Base-by-base conservation (phyloP, 1,140 invertebrate genomes). In the Zeugodacus cucurbitae region DNA sequence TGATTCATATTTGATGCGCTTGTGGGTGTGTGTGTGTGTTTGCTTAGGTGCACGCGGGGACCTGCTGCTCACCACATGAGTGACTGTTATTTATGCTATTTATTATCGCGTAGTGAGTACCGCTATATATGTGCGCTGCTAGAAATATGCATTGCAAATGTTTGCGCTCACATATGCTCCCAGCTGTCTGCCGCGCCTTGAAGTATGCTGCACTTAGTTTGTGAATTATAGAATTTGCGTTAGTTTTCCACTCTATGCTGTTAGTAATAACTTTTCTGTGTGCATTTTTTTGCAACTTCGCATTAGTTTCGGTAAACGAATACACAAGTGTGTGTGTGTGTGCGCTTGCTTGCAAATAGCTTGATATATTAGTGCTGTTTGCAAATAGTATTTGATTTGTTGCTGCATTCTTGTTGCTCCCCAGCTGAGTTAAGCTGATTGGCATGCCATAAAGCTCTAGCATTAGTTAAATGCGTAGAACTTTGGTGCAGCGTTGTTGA, bases 361-460 rank as follows among this genome's bases (percentile, higher is more conserved):
- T 48, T 82, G 74, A 82, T 82, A 48, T 74, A 82, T 48, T 82
- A 82, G 41, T 26, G 41, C 74, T 14, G 74, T 41, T 48, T 82
- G 74, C 58, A 62, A 62, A 62, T 82, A 34, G 70, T 74, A 74
- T 74, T 74, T 74, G 70, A 37, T 82, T 44, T 48, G 34, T 20
- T 34, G 17, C 34, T 54, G 74, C 20, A 41, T 82, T 48, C 41
- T 29, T 44, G 22, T 48, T 82, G 8, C 22, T 48, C 26, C n/a
- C 1, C 11, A 11, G 67, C 34, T 20, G 10, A 34, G 67, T 48
- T 26, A 14, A 26, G 41, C 32, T 41, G 67, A 82, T 44, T 82
- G 37, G 37, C 32, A 44, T 82, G 74, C 74, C 41, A 14, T 26
- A 48, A n/a, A 48, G 44, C 37, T 29, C 7, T 48, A n/a, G 74